phyloP scores from a whole-genome alignment of 2,888 invertebrate species.

The Lepas anatifera region DNA sequence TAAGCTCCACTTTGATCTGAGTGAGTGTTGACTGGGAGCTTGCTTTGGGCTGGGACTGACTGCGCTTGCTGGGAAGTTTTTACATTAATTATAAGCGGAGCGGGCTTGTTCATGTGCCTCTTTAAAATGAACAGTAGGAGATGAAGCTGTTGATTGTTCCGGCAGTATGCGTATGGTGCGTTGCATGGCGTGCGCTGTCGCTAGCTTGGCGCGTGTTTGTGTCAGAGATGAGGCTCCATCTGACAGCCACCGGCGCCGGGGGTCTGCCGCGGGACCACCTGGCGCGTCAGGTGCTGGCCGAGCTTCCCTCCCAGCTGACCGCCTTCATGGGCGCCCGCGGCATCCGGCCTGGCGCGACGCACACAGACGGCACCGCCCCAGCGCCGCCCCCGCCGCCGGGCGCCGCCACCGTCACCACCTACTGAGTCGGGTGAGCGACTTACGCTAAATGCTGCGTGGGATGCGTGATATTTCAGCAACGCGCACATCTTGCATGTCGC shows the following conservation, averaged over 20 bases:
- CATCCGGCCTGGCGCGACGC: neutral
- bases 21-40: too few relatives aligned
- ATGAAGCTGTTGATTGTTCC: too few relatives aligned
- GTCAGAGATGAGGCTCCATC: slow-evolving; percentile 21
- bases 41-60: too few relatives aligned
- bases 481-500: too few relatives aligned
- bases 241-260: slow-evolving; percentile 11
- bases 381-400: neutral
- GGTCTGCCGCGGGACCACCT: slow-evolving; percentile 28
- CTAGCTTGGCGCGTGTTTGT: neutral
- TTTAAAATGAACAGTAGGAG: too few relatives aligned
- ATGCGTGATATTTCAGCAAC: too few relatives aligned
- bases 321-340: slow-evolving; percentile 34
- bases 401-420: neutral
- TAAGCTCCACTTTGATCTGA: too few relatives aligned
- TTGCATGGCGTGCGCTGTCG: neutral
- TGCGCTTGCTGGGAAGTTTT: too few relatives aligned
- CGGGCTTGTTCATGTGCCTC: too few relatives aligned
- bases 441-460: too few relatives aligned
- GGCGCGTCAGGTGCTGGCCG: slow-evolving; percentile 45
- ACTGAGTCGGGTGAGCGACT: neutral
- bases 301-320: slow-evolving; percentile 42
- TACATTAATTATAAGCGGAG: too few relatives aligned
- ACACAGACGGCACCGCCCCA: neutral
- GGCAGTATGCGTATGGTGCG: slow-evolving; percentile 24